Evolutionary conservation across 2,113 vertebrate genomes (phyloP).

Genomic region (Bungarus multicinctus): DNA sequence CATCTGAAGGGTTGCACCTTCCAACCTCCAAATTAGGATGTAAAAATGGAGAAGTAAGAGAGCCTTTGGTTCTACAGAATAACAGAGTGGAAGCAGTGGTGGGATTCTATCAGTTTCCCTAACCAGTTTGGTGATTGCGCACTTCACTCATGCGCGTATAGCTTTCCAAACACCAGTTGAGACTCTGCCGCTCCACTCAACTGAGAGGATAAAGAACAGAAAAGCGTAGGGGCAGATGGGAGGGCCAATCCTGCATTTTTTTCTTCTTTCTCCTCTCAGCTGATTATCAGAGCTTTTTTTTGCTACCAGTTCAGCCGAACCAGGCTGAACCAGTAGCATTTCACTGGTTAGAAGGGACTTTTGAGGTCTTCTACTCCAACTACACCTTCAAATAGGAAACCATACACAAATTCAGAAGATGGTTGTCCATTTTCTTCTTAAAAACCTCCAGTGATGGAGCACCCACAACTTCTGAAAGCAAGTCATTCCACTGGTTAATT

Average conservation of each 20-base stretch:
- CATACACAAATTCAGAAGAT: background rate
- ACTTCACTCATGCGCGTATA: too few relatives aligned
- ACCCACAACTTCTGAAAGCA: background rate
- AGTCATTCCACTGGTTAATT: background rate
- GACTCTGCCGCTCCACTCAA: too few relatives aligned
- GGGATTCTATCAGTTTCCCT: too few relatives aligned
- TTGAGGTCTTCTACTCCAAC: background rate
- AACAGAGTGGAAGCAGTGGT: background rate
- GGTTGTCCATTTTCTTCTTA: background rate
- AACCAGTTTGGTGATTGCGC: too few relatives aligned
- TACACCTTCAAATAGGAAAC: background rate
- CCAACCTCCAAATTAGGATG: background rate
- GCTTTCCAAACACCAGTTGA: too few relatives aligned
- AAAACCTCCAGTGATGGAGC: background rate
- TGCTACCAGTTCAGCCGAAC: too few relatives aligned
- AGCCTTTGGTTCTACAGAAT: background rate
- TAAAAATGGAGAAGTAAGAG: background rate
- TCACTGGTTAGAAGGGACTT: background rate
- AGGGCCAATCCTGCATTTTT: too few relatives aligned
- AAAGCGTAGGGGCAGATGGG: too few relatives aligned
- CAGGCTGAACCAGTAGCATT: too few relatives aligned
- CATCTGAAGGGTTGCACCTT: background rate
- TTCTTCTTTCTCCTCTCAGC: too few relatives aligned
- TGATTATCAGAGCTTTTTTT: too few relatives aligned
- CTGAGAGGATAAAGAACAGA: too few relatives aligned